Base-by-base conservation (phyloP, 1,140 invertebrate genomes). In the Oedothorax gibbosus region DNA sequence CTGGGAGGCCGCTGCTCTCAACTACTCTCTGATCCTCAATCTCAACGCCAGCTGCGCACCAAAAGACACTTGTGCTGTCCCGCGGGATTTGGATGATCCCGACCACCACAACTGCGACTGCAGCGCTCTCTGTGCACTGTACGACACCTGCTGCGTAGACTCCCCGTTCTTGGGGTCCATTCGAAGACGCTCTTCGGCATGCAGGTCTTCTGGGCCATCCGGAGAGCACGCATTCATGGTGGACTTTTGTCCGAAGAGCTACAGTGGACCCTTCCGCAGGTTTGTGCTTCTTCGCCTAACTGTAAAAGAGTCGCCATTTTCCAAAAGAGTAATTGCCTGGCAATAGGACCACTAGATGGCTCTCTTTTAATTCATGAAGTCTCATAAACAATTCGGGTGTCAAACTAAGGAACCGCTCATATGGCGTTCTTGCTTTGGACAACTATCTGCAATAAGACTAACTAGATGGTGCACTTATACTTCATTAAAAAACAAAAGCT, bases 41-140 rank as follows among this genome's bases (percentile, higher is more conserved):
- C 54, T 18, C 73, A 85, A 85, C 21, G 83, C 83, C 0, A 71
- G 73, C 7, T 85, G 83, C 69, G 50, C 10, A 11, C 83, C 83
- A 5, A 77, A 78, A 53, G 83, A 85, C 49, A 77, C 83, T 10
- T 85, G 83, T 7, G 51, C 73, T 7, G 35, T 71, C 9, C 83
- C 83, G 6, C 53, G 75, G 15, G 75, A 77, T 21, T 50, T 85
- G n/a, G 75, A 85, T 12, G 54, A 77, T 15, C 35, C 66, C 0
- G 65, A 68, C 12, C 14, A 69, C n/a, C 83, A 78, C 18, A 85
- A 77, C 73, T 85, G 83, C 54, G 83, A 85, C 57, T 85, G 83
- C 49, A 62, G 75, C 73, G 71, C 53, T n/a, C 51, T 78, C 5
- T 85, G 83, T 21, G 64, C 71, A 7, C 56, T 77, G 14, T 78